Base-by-base conservation (phyloP, 37 sponge, comb jelly and placozoan species). In the Bolinopsis microptera region DNA sequence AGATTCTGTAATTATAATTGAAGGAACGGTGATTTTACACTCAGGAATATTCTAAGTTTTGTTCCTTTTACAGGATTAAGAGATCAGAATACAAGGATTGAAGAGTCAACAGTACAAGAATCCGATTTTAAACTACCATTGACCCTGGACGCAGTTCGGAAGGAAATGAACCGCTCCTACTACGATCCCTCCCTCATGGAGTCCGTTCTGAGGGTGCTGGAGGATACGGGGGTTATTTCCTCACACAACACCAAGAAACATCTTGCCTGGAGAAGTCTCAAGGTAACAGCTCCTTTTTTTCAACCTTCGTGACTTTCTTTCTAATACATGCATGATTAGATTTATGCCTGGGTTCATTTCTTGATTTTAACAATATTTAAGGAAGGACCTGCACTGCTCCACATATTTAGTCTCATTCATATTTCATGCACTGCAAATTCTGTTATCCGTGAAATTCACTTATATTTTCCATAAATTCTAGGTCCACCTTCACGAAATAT, bases 221-320 rank as follows among this genome's bases (percentile, higher is more conserved):
- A 77, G 80, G 35, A 77, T 16, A 77, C 80, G 2, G 80, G 80
- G 21, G 33, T 77, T 22, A 77, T 77, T 36, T 77, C 80, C 1
- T 36, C 80, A 1, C 16, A 27, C 33, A 77, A 77, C 80, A 27
- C 80, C 35, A 77, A 77, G 80, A 77, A 77, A 77, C 32, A 77
- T 36, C 27, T 77, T 18, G 80, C 80, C 21, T 77, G 80, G 80
- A 77, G 80, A 36, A 77, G 80, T 32, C 37, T 77, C 36, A 77
- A 77, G 37, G 80, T 77, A 9, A 1, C 61, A 18, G 61, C 61
- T 48, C n/a, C n/a, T n/a, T n/a, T n/a, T n/a, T n/a, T n/a, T 48
- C 5, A 48, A 48, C 61, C 61, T 48, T 18, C 61, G n/a, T n/a
- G n/a, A n/a, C 61, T 5, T 48, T 48, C 13, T 48, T 48, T 13